Evolutionary conservation across 2,797 vertebrate genomes (phyloP).

Genomic region (Rhinophrynus dorsalis): DNA sequence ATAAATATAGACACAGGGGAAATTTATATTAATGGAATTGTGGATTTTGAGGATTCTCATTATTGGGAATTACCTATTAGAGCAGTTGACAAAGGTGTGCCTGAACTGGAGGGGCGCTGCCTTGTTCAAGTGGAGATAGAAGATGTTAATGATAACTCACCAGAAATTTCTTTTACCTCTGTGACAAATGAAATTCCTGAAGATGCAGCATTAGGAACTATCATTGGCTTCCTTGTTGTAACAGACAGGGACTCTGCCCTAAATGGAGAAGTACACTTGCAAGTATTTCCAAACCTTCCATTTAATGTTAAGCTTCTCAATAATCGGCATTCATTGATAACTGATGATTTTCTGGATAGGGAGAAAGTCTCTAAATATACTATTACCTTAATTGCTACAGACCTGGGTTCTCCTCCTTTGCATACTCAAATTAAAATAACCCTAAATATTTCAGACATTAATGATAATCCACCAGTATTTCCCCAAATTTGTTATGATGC

Average conservation of each 20-base stretch:
- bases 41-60: conserved; percentile 86
- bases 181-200: conserved; percentile 82
- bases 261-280: conserved; percentile 82
- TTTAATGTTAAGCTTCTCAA: conserved; percentile 82
- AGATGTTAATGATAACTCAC: conserved; percentile 89
- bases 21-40: conserved; percentile 77
- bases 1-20: conserved; percentile 83
- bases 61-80: conserved; percentile 86
- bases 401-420: conserved; percentile 83
- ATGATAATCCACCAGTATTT: conserved; percentile 90
- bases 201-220: conserved; percentile 78
- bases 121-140: conserved; percentile 85
- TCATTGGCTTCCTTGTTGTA: conserved; percentile 85
- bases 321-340: conserved; percentile 86
- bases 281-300: conserved; percentile 77
- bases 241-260: conserved; percentile 83
- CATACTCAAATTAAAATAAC: conserved; percentile 77
- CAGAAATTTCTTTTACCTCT: conserved; percentile 84
- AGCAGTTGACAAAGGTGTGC: conserved; percentile 86
- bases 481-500: conserved; percentile 84
- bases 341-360: conserved; percentile 78
- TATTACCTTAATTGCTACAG: conserved; percentile 80
- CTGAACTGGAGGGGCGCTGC: conserved; percentile 90
- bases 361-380: conserved; percentile 79
- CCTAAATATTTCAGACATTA: conserved; percentile 91